Evolutionary conservation across 2,888 invertebrate species (phyloP), one percentile per base, ranked within the genome.

Genomic region (Aspidiotus rigidus): DNA sequence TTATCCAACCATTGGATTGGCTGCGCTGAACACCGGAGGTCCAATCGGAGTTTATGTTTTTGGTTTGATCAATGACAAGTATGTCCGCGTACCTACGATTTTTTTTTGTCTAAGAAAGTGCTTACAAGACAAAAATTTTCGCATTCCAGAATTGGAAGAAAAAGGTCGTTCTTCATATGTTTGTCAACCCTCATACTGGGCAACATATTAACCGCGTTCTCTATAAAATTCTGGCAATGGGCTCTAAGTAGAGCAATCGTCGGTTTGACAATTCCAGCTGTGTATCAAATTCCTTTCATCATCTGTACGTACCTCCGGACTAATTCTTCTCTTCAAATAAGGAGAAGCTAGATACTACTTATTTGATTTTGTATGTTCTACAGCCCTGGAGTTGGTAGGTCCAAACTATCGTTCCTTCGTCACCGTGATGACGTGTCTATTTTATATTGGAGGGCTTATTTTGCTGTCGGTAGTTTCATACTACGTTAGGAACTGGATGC

Each of bases 261-360:
- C n/a, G 95, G 95, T 5, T 79, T 93, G 7, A 92, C 93, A 0
- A 90, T 94, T 75, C 93, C 94, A 6, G 93, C 93, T 1, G 86
- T 94, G 55, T 93, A 94, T 78, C 93, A 93, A 80, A 93, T 94
- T 78, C 94, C 95, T 0, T 93, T 93, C 77, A 93, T 94, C 71
- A 93, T 95, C 76, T 90, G 94, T 94, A 80, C 84, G 87, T 83
- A 76, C 61, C 2, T 17, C 5, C 7, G 2, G 2, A 64, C 40
- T 7, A 11, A 53, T 17, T 49, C 13, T 3, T 15, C 49, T 8
- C 28, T 28, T 28, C 28, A 28, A 28, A 28, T 28, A 5, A 28
- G 5, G 5, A 5, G 28, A 3, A 28, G 2, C 28, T 28, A 28
- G 5, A 28, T 3, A 28, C 5, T 3, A 28, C 28, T 28, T 28